Percentiles rank a stretch among this genome's conserved stretches.
phyloP scores from a whole-genome alignment of 2,888 invertebrate genomes.

The Steinernema carpocapsae region DNA sequence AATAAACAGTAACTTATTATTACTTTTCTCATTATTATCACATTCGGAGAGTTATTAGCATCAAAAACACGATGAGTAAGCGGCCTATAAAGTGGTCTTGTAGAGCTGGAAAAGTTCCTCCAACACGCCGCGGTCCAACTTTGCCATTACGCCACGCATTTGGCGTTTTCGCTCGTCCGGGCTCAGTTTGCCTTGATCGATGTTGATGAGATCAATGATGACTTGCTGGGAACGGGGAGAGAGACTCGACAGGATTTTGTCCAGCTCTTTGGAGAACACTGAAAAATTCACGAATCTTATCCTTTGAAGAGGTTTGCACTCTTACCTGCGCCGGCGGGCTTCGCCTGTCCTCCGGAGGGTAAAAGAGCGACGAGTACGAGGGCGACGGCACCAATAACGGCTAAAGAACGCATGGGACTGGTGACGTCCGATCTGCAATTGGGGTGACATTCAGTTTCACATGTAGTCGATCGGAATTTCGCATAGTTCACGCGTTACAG shows the following conservation, averaged over 20 bases:
- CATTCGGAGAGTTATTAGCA: not conserved
- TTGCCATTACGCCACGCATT: conserved; percentile 17
- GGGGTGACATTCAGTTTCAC: not conserved
- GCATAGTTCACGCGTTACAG: no score
- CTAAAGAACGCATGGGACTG: not conserved
- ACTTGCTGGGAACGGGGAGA: conserved; percentile 30
- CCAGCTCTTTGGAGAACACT: conserved; percentile 27
- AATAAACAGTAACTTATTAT: no score
- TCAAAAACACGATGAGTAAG: not conserved
- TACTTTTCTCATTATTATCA: not conserved
- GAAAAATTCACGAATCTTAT: conserved; percentile 10
- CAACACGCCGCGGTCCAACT: not conserved
- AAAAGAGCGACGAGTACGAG: not conserved
- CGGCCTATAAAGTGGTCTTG: not conserved
- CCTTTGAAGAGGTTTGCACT: not conserved
- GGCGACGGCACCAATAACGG: conserved; percentile 1
- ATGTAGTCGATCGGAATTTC: no score
- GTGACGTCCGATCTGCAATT: not conserved
- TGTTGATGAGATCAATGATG: conserved; percentile 29
- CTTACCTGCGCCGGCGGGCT: conserved; percentile 27
- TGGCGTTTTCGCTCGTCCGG: conserved; percentile 21
- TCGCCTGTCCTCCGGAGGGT: not conserved
- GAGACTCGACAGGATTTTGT: conserved; percentile 30
- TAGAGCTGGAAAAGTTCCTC: conserved; percentile 30
- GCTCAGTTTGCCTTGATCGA: conserved; percentile 17